Evolutionary conservation across 2,113 vertebrate species (phyloP).

Genomic region (Siniperca knerii): DNA sequence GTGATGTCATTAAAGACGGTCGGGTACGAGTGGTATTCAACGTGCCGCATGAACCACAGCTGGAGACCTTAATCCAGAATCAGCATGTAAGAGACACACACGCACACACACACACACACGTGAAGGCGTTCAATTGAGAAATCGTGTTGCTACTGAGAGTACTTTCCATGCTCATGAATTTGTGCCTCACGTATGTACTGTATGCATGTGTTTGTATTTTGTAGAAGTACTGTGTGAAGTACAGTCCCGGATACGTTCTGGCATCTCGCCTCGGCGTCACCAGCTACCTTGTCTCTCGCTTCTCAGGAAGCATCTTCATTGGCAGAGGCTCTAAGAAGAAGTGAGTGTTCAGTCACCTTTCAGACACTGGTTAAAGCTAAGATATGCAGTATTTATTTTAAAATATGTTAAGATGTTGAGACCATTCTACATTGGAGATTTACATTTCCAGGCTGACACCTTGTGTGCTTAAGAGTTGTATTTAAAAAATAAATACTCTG

Average conservation of each 20-base stretch:
- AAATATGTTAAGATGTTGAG: too few relatives aligned
- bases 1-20: slow-evolving; percentile 93
- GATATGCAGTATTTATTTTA: neutral
- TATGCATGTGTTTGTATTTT: slow-evolving; percentile 33
- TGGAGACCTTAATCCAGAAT: slow-evolving; percentile 95
- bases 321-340: slow-evolving; percentile 96
- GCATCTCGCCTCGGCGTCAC: slow-evolving; percentile 95
- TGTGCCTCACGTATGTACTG: neutral
- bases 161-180: fast-evolving
- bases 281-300: slow-evolving; percentile 98
- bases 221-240: slow-evolving; percentile 97
- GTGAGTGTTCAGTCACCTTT: slow-evolving; percentile 82
- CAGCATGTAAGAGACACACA: slow-evolving; percentile 91
- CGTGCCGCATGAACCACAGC: slow-evolving; percentile 93
- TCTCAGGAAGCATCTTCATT: slow-evolving; percentile 98
- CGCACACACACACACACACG: neutral
- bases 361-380: neutral
- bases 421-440: too few relatives aligned
- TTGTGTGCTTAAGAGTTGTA: neutral
- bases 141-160: neutral
- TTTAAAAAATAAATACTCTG: neutral
- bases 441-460: neutral
- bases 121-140: neutral
- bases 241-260: slow-evolving; percentile 95
- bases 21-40: slow-evolving; percentile 95